phyloP scores from a whole-genome alignment of 1,140 invertebrate genomes.

The Gryon sp. region DNA sequence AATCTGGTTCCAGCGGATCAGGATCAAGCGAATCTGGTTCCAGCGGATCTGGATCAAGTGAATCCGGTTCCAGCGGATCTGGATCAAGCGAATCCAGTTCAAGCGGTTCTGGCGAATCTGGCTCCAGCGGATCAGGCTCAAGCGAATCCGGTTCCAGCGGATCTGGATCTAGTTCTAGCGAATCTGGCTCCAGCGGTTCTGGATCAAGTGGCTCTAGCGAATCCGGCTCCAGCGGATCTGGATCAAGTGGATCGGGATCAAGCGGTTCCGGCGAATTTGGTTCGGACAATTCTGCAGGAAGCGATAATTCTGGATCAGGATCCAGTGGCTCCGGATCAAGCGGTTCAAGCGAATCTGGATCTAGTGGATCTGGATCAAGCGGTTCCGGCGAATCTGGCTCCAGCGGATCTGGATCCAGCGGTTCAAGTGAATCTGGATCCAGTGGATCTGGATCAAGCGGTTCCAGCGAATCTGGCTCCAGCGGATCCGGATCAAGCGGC shows the following conservation, averaged over 20 bases:
- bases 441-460: conserved; percentile 2
- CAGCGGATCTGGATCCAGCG: neutral
- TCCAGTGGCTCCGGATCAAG: neutral
- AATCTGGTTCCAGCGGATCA: neutral
- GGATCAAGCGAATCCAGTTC: neutral
- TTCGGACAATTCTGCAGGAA: neutral
- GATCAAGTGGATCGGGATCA: neutral
- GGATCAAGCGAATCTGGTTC: conserved; percentile 2
- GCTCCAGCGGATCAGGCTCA: neutral
- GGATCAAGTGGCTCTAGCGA: conserved; percentile 4
- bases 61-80: neutral
- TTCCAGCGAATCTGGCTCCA: neutral
- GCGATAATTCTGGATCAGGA: neutral
- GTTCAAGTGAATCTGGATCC: neutral
- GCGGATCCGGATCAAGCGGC: neutral
- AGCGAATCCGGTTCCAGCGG: conserved; percentile 4
- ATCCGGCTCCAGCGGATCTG: neutral
- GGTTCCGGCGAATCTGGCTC: neutral
- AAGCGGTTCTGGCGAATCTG: neutral
- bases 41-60: neutral
- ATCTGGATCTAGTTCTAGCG: neutral
- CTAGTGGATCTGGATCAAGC: neutral
- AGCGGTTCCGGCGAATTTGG: neutral
- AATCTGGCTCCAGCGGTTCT: neutral
- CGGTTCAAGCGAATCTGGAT: neutral